Evolutionary conservation across 2,113 vertebrate genomes (phyloP).

Genomic region (Poeciliopsis occidentalis): DNA sequence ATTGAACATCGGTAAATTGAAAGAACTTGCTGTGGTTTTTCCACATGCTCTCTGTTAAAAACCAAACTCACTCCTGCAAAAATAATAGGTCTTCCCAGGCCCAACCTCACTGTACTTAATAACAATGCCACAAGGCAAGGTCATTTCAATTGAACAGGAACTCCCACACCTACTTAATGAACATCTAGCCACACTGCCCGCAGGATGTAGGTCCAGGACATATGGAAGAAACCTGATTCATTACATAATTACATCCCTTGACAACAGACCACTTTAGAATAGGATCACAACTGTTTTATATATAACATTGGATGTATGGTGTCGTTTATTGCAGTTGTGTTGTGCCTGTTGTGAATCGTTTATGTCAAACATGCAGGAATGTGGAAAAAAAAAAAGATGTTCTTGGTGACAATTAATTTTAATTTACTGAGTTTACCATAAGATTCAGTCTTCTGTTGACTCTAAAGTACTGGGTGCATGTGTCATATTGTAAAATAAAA

Average conservation of each 20-base stretch:
- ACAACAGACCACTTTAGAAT: not conserved
- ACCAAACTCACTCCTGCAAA: not conserved
- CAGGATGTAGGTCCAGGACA: not conserved
- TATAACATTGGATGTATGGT: not conserved
- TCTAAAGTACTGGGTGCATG: not conserved
- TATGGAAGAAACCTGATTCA: not conserved
- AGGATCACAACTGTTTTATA: not conserved
- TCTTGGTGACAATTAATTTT: not conserved
- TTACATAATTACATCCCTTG: not conserved
- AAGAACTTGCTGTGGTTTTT: no score
- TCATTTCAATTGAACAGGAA: not conserved
- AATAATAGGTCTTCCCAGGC: not conserved
- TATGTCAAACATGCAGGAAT: not conserved
- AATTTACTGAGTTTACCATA: not conserved
- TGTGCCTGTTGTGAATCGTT: not conserved
- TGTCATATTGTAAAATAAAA: constrained; percentile 3
- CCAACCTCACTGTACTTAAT: not conserved
- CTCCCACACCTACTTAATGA: not conserved
- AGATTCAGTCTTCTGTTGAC: constrained; percentile 20
- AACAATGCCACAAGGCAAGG: not conserved
- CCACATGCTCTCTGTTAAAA: not conserved
- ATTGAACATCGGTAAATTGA: not conserved
- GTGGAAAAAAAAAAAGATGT: no score
- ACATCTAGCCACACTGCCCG: not conserved
- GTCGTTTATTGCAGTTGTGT: not conserved